Percentiles rank a stretch among this genome's conserved stretches.
Conservation (phyloP, 2,797 vertebrate species). For the Lindbergichthys nudifrons region DNA sequence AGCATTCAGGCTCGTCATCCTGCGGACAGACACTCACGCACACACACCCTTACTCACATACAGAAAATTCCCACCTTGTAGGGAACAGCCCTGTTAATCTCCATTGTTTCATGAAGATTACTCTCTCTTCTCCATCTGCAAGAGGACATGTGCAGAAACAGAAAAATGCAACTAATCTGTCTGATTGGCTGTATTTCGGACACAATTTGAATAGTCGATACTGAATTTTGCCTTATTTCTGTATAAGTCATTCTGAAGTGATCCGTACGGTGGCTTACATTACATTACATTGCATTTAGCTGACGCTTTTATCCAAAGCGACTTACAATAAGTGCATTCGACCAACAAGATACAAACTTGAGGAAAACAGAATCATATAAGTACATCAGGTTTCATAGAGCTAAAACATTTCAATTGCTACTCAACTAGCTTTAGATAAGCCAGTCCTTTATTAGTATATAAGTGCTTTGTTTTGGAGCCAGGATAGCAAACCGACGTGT, state of each 20-base stretch:
- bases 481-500: too few relatives aligned
- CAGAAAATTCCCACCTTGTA: neutral
- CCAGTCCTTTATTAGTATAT: too few relatives aligned
- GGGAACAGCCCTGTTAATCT: slow-evolving; percentile 8
- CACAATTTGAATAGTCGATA: neutral
- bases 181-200: neutral
- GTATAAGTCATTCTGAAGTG: neutral
- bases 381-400: too few relatives aligned
- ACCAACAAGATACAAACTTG: too few relatives aligned
- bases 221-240: neutral
- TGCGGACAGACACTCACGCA: neutral
- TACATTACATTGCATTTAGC: too few relatives aligned
- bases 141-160: slow-evolving; percentile 9
- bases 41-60: slow-evolving; percentile 15
- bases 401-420: too few relatives aligned
- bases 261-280: too few relatives aligned
- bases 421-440: too few relatives aligned
- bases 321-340: too few relatives aligned
- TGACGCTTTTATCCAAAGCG: too few relatives aligned
- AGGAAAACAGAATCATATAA: too few relatives aligned
- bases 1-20: neutral
- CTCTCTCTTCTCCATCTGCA: slow-evolving; percentile 39
- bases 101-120: slow-evolving; percentile 32
- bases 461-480: too few relatives aligned
- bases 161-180: slow-evolving; percentile 3